These are phyloP conservation scores for Apteryx owenii DNA, from an alignment of 2,113 vertebrate species.

Conservation along the genomic window DNA sequence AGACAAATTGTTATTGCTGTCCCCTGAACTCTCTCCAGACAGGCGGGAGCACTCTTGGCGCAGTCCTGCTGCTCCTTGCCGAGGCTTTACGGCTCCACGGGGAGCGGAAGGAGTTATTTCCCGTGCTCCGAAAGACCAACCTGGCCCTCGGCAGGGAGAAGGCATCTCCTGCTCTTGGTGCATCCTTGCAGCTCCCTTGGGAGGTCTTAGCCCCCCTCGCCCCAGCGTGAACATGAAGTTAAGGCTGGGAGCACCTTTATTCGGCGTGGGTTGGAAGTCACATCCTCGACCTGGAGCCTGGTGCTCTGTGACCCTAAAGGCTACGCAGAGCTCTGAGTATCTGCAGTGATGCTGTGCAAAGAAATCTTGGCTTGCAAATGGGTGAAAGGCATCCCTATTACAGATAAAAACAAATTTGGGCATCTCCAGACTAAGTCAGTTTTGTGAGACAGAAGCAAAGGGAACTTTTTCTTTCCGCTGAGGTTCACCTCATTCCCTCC, in stretches of 20 bases:
- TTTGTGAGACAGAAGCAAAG: neutral
- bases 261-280: neutral
- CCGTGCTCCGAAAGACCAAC: neutral
- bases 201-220: neutral
- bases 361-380: neutral
- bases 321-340: neutral
- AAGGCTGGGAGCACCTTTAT: neutral
- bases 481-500: neutral
- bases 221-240: neutral
- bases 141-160: neutral
- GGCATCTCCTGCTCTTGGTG: neutral
- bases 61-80: neutral
- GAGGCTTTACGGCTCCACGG: neutral
- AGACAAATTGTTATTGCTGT: slow-evolving; percentile 10
- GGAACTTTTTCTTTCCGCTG: neutral
- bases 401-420: neutral
- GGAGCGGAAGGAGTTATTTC: neutral
- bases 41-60: neutral
- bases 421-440: neutral
- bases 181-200: neutral
- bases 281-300: neutral
- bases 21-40: neutral
- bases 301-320: neutral
- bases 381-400: neutral
- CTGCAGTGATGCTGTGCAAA: neutral